Evolutionary conservation across 2,797 vertebrate species (phyloP), one percentile per base, ranked within the genome.

Genomic region (Spinus olivaceus): DNA sequence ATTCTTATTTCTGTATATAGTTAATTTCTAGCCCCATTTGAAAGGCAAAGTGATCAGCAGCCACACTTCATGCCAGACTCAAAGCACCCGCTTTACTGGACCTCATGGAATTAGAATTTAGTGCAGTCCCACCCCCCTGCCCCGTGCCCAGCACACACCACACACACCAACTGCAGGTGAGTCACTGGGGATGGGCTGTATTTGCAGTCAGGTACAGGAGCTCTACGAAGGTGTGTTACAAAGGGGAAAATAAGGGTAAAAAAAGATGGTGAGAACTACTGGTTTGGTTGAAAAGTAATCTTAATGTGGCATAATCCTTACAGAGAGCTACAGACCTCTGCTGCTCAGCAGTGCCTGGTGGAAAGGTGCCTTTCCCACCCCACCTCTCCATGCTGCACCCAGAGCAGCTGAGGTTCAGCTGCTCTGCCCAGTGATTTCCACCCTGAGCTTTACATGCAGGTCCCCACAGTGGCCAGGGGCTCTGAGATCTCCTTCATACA

Each of bases 1-100:
- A 73, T 66, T 88, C 50, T 90, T 9, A 13, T 49, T 82, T 87
- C 69, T 91, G 23, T 53, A 53, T 14, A 8, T 4, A 86, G 88
- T 92, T 69, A 84, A 94, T 94, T 95, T 95, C 91, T 94, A 95
- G 91, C 95, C 95, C 88, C 95, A 86, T 95, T 81, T 77, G 59
- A 90, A 95, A 95, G 96, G 83, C 92, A 92, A 79, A 17, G 12
- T 10, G 23, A 85, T 65, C 71, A 95, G 89, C 79, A 86, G 91
- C 85, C 78, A 63, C 91, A 96, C 92, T 88, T 84, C 90, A 96
- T 97, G 97, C 97, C 96, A 96, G 84, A 94, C 65, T 71, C 95
- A 93, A 95, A 96, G 94, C 74, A 22, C 73, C 60, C 53, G 17
- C 76, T 88, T 84, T 42, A 41, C 33, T 32, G 53, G 74, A 53